Evolutionary conservation across 2,113 vertebrate genomes (phyloP).

Genomic region (Corapipo altera): DNA sequence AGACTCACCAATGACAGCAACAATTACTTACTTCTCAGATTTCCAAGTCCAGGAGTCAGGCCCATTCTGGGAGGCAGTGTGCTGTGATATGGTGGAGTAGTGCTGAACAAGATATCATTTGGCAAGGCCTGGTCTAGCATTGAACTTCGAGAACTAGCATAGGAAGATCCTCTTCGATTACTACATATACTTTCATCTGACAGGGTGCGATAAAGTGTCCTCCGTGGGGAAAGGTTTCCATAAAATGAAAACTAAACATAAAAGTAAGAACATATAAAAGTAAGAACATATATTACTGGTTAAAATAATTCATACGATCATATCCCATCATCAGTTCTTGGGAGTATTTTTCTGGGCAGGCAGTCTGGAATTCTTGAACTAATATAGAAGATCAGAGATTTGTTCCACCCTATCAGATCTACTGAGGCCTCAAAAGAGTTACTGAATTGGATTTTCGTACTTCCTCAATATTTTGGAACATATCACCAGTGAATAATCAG

Average conservation of each 20-base stretch:
- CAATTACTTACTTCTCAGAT: constrained; percentile 86
- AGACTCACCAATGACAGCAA: neutral
- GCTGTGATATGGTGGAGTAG: constrained; percentile 90
- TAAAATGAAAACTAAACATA: constrained; percentile 78
- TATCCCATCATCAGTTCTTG: neutral
- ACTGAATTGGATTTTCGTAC: neutral
- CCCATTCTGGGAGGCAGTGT: constrained; percentile 86
- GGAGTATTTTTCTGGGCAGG: neutral
- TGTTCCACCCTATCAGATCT: neutral
- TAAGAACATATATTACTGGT: neutral
- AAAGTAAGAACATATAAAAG: neutral
- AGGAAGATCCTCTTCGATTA: constrained; percentile 87
- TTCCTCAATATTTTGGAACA: constrained; percentile 17
- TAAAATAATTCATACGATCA: neutral
- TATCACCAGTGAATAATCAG: neutral
- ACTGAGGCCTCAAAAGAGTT: neutral
- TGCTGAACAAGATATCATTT: constrained; percentile 95
- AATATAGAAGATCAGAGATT: neutral
- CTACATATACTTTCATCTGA: constrained; percentile 95
- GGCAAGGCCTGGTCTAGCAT: constrained; percentile 91
- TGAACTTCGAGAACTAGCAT: constrained; percentile 90
- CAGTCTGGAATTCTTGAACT: neutral
- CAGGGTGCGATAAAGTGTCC: constrained; percentile 88
- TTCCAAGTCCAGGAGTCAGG: constrained; percentile 79
- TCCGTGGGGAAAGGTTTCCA: constrained; percentile 83